phyloP scores from a whole-genome alignment of 2,113 vertebrate species.

The Lepus americanus region DNA sequence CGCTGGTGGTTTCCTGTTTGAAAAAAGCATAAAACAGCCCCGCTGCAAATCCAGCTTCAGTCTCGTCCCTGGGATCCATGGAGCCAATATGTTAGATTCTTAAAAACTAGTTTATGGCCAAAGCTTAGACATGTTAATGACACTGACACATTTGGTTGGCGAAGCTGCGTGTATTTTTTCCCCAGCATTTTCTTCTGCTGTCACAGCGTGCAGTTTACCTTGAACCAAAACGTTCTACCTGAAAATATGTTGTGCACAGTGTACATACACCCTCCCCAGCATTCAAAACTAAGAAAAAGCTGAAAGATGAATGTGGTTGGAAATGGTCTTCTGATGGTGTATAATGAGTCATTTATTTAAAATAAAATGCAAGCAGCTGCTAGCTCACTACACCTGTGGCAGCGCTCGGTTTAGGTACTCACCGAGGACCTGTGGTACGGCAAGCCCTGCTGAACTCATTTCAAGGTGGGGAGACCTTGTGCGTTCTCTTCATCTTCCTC shows the following conservation, averaged over 20 bases:
- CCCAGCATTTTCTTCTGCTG: background rate
- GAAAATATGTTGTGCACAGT: background rate
- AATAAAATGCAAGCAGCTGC: background rate
- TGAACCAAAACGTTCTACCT: background rate
- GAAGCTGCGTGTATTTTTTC: background rate
- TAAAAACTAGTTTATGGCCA: background rate
- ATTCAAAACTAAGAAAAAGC: background rate
- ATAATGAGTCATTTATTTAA: background rate
- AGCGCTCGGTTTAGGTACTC: background rate
- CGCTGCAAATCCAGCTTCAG: background rate
- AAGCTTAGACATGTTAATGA: background rate
- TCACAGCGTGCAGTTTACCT: background rate
- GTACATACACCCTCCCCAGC: background rate
- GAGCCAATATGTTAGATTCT: background rate
- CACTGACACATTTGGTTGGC: background rate
- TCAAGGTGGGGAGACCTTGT: no score
- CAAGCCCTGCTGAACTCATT: no score
- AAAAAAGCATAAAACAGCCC: constrained; percentile 49
- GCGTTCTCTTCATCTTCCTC: background rate
- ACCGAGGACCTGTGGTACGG: background rate
- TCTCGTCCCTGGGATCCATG: background rate
- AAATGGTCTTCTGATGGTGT: background rate
- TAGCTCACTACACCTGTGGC: no score
- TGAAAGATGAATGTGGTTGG: background rate
- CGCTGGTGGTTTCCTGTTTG: constrained; percentile 69